Conservation (phyloP, 2,113 vertebrate species). For the Euleptes europaea region DNA sequence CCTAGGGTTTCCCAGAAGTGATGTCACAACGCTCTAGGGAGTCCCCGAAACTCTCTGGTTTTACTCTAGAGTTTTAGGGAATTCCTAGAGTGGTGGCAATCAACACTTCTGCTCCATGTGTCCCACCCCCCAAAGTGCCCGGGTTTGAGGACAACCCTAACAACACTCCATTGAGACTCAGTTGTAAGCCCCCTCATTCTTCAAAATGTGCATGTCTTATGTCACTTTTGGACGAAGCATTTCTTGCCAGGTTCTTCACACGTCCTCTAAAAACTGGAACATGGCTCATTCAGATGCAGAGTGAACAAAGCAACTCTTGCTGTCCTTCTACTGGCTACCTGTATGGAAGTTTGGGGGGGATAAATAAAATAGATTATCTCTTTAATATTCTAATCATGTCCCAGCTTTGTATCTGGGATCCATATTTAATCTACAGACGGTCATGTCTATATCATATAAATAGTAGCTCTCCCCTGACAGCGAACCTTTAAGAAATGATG, state of each 20-base stretch:
- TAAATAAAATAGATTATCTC: too few species aligned
- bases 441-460: slow-evolving; percentile 2
- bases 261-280: not conserved
- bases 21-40: not conserved
- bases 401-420: not conserved
- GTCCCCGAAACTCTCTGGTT: too few species aligned
- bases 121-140: too few species aligned
- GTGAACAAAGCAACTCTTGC: not conserved
- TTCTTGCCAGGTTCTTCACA: not conserved
- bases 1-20: too few species aligned
- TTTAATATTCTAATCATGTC: not conserved
- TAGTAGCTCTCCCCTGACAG: not conserved
- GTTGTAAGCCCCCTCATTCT: not conserved
- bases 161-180: too few species aligned
- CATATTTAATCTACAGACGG: slow-evolving; percentile 15
- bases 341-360: too few species aligned
- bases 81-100: too few species aligned
- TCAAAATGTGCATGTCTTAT: not conserved
- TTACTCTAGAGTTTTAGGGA: too few species aligned
- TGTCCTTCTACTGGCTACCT: not conserved
- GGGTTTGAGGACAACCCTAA: too few species aligned
- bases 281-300: not conserved
- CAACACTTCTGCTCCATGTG: too few species aligned
- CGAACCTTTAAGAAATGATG: slow-evolving; percentile 7
- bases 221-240: not conserved